Conservation (phyloP, 2,888 invertebrate genomes). For the Tineola bisselliella region DNA sequence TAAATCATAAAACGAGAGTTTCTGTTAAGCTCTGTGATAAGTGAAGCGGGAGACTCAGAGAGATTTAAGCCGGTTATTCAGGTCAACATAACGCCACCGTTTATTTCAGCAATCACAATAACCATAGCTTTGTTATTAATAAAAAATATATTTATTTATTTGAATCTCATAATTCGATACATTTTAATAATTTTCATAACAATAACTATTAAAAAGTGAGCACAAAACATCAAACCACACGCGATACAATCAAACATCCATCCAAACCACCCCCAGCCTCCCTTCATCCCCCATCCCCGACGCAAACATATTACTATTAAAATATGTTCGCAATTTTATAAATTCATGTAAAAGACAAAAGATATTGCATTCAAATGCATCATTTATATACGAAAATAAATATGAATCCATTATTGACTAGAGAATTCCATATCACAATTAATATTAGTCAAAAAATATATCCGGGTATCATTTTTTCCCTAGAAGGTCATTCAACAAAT, state of each 20-base stretch:
- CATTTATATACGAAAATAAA: background rate
- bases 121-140: background rate
- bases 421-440: background rate
- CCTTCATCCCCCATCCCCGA: background rate
- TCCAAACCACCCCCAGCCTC: background rate
- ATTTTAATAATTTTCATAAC: background rate
- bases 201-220: background rate
- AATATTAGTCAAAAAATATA: background rate
- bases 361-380: background rate
- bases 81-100: background rate
- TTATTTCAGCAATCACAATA: no score
- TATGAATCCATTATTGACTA: background rate
- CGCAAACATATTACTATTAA: background rate
- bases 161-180: background rate
- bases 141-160: background rate
- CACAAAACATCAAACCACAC: background rate
- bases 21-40: background rate
- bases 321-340: background rate
- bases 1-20: background rate
- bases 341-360: background rate
- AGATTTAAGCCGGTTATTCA: background rate
- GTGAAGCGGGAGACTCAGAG: background rate
- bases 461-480: constrained; percentile 51
- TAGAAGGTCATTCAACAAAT: constrained; percentile 48
- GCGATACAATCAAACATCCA: background rate